These are phyloP conservation scores for Teleiodes luculella DNA, from an alignment of 2,888 invertebrate genomes.

Conservation along the genomic window DNA sequence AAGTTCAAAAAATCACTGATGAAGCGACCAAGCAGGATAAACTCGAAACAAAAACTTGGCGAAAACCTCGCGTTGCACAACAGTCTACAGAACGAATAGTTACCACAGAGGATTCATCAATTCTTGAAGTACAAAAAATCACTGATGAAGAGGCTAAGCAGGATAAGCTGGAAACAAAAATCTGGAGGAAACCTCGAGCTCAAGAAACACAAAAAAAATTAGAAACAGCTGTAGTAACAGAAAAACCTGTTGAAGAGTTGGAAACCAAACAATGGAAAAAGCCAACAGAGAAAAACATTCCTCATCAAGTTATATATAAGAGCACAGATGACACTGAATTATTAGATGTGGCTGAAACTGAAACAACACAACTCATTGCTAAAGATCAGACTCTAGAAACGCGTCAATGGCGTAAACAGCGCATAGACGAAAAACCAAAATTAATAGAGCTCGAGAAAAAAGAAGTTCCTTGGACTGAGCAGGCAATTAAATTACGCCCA, in stretches of 20 bases:
- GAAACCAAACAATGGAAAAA: constrained; percentile 27
- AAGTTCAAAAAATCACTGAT: background rate
- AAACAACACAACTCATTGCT: constrained; percentile 18
- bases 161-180: constrained; percentile 4
- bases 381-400: constrained; percentile 17
- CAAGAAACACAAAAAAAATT: constrained; percentile 18
- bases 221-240: constrained; percentile 29
- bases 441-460: constrained; percentile 37
- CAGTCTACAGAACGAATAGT: background rate
- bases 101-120: constrained; percentile 1
- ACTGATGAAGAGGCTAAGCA: background rate
- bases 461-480: constrained; percentile 80
- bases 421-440: constrained; percentile 31
- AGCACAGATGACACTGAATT: constrained; percentile 14
- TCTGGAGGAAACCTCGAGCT: constrained; percentile 21
- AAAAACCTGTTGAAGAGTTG: constrained; percentile 29
- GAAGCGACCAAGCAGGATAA: background rate
- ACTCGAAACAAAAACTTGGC: constrained; percentile 14
- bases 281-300: constrained; percentile 18
- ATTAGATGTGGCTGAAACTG: constrained; percentile 17
- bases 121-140: background rate
- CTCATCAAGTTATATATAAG: constrained; percentile 14
- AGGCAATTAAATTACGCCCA: constrained; percentile 80
- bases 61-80: too few species aligned
- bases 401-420: constrained; percentile 28